A percentile compares a stretch with the other conserved stretches of the same genome.
Conservation (phyloP, 1,140 invertebrate species). For the Tetragonula clypearis region DNA sequence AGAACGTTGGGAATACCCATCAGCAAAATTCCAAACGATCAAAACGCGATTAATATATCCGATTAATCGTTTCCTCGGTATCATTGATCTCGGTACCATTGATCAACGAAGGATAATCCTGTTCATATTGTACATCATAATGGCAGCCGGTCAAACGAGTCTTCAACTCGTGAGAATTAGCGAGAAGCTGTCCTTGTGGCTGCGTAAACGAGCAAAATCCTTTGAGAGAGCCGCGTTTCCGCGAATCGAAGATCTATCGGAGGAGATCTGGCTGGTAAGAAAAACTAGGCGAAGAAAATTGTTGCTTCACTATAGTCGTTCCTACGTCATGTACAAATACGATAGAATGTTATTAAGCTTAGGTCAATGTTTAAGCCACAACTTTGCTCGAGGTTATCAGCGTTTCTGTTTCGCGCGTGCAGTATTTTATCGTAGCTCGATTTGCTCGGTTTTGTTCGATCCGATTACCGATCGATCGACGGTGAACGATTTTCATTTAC, state of each 20-base stretch:
- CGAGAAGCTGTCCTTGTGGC: slow-evolving; percentile 14
- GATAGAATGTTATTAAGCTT: slow-evolving; percentile 17
- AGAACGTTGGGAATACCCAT: slow-evolving; percentile 41
- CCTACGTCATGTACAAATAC: neutral
- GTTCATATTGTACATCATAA: slow-evolving; percentile 7
- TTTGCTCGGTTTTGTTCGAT: neutral
- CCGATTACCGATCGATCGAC: neutral
- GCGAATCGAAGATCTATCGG: neutral
- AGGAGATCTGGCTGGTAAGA: neutral
- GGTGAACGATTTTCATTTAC: neutral
- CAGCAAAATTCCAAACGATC: slow-evolving; percentile 7
- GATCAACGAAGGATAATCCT: slow-evolving; percentile 22
- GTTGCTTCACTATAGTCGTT: neutral
- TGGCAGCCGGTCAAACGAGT: slow-evolving; percentile 30
- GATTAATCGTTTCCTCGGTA: slow-evolving; percentile 48
- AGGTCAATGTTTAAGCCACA: slow-evolving; percentile 35
- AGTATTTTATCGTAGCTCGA: neutral
- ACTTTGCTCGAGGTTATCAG: slow-evolving; percentile 31
- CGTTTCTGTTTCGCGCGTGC: slow-evolving; percentile 4
- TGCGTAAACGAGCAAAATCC: neutral
- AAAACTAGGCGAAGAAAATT: neutral
- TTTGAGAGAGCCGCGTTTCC: neutral
- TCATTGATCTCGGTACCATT: slow-evolving; percentile 12
- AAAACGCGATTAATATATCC: slow-evolving; percentile 16
- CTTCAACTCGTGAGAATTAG: slow-evolving; percentile 5